Evolutionary conservation across 2,113 vertebrate genomes (phyloP).

Genomic region (Apteryx mantelli): DNA sequence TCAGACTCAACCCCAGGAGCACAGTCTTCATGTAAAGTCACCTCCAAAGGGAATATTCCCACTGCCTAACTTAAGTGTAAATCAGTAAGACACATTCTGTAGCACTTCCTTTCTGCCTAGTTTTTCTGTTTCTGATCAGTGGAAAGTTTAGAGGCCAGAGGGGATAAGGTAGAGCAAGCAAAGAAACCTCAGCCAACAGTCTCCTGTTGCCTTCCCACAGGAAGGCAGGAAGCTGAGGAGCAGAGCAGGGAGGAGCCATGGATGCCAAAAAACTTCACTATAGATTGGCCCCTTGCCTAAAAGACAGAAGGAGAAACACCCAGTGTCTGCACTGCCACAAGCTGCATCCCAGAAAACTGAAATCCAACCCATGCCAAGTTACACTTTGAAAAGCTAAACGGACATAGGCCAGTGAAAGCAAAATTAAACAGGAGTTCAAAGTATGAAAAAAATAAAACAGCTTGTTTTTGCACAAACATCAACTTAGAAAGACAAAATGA

Average conservation of each 20-base stretch:
- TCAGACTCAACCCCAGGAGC: not conserved
- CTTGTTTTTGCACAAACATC: not conserved
- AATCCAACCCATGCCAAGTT: constrained; percentile 58
- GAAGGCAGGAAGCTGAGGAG: constrained; percentile 32
- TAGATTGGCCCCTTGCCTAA: constrained; percentile 64
- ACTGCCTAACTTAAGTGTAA: not conserved
- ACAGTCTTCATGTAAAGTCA: not conserved
- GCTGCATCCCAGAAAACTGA: constrained; percentile 54
- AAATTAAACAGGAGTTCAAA: constrained; percentile 6
- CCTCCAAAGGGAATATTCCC: not conserved
- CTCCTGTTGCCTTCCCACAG: constrained; percentile 14
- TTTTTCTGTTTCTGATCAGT: not conserved
- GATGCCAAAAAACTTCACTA: constrained; percentile 46
- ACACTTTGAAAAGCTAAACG: constrained; percentile 36
- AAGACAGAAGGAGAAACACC: constrained; percentile 69
- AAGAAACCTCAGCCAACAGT: not conserved
- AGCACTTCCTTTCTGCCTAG: not conserved
- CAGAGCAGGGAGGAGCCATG: constrained; percentile 33
- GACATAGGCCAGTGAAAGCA: constrained; percentile 41
- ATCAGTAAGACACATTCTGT: not conserved
- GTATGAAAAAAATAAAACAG: constrained; percentile 35
- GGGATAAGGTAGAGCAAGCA: not conserved
- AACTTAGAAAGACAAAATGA: constrained; percentile 31
- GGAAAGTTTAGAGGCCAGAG: not conserved
- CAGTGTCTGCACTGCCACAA: constrained; percentile 67